Conservation (phyloP, 2,113 vertebrate species). For the Lichenostomus cassidix region DNA sequence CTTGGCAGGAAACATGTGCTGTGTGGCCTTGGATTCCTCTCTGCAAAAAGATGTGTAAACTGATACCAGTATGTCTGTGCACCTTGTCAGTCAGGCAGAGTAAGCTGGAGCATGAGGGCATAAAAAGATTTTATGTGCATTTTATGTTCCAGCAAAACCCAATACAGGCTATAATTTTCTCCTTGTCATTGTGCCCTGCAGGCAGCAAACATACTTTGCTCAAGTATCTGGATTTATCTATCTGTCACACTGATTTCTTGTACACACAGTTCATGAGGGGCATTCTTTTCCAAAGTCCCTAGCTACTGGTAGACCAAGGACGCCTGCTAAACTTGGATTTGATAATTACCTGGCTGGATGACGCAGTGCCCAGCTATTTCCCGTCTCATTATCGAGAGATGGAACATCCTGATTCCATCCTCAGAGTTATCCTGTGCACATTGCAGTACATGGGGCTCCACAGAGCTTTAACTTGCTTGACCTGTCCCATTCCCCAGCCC, state of each 20-base stretch:
- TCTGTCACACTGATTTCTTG: background rate
- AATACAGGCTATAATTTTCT: slow-evolving; percentile 35
- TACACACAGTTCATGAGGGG: background rate
- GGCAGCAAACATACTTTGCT: slow-evolving; percentile 18
- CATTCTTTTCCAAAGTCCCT: background rate
- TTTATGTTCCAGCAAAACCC: slow-evolving; percentile 28
- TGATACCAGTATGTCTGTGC: background rate
- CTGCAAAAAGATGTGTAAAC: background rate
- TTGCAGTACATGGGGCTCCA: background rate
- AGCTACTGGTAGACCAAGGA: background rate
- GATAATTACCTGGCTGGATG: background rate
- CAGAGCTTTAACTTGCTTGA: background rate
- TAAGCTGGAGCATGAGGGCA: background rate
- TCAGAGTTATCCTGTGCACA: background rate
- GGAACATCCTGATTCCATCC: background rate
- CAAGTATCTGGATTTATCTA: slow-evolving; percentile 26
- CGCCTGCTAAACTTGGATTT: background rate
- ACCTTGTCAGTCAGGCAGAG: slow-evolving; percentile 31
- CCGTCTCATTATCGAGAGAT: background rate
- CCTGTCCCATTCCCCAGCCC: background rate
- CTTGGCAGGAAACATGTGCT: background rate
- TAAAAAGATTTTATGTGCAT: slow-evolving; percentile 13
- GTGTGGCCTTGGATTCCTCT: background rate
- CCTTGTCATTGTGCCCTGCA: slow-evolving; percentile 34
- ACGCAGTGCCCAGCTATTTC: background rate